Evolutionary conservation across 2,113 vertebrate species (phyloP).

Genomic region (Ploceus nigricollis): DNA sequence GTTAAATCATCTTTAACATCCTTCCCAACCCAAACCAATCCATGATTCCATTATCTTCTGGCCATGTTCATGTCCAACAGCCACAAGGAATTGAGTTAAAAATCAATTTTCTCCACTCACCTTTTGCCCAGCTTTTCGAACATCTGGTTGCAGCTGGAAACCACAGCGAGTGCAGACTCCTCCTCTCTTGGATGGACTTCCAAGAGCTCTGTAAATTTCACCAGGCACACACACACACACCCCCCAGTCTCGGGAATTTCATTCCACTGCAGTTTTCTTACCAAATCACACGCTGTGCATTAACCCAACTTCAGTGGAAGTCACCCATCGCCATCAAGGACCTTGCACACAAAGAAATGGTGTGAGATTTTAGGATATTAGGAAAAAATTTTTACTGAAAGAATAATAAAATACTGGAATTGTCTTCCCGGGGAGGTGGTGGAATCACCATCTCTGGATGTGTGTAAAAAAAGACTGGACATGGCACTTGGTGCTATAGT

Average conservation of each 20-base stretch:
- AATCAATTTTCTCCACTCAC: not conserved
- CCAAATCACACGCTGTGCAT: not conserved
- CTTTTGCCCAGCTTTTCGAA: not conserved
- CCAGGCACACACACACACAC: not conserved
- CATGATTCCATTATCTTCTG: not conserved
- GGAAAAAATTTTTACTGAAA: too few relatives aligned
- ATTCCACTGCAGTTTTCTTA: not conserved
- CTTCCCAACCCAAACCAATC: not conserved
- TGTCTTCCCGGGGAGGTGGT: too few relatives aligned
- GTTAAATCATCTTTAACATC: fast-evolving
- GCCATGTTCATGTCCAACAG: not conserved
- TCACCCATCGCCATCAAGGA: not conserved
- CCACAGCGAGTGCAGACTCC: fast-evolving
- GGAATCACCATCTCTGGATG: too few relatives aligned
- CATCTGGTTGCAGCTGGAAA: not conserved
- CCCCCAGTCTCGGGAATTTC: not conserved
- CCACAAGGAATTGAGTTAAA: fast-evolving
- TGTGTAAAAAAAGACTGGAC: too few relatives aligned
- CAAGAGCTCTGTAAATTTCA: not conserved
- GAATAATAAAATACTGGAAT: too few relatives aligned
- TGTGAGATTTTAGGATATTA: too few relatives aligned
- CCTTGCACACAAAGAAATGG: not conserved
- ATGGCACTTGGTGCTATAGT: too few relatives aligned
- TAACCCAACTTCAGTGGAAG: not conserved
- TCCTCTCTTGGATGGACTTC: not conserved